Percentiles rank a stretch among this genome's conserved stretches.
Conservation (phyloP, 2,888 invertebrate species). For the Erebia palarica region DNA sequence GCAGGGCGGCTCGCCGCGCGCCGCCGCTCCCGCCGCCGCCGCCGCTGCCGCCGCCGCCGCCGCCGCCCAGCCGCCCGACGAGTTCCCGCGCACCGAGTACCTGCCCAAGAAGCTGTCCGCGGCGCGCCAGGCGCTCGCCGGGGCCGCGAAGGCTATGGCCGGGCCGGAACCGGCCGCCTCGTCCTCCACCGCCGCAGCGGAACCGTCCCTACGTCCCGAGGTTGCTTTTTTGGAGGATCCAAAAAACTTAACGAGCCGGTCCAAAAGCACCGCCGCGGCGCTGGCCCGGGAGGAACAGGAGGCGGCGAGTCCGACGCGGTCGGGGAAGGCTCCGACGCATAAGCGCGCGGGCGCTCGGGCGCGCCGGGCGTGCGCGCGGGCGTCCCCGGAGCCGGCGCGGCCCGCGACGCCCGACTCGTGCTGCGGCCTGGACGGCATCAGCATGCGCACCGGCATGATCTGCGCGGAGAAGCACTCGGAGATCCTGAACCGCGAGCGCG, state of each 20-base stretch:
- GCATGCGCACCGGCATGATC: slow-evolving; percentile 70
- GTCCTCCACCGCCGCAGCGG: slow-evolving; percentile 46
- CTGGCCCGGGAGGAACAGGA: slow-evolving; percentile 81
- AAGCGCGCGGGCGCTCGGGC: slow-evolving; percentile 58
- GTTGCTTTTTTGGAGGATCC: slow-evolving; percentile 80
- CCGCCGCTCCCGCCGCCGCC: slow-evolving; percentile 43
- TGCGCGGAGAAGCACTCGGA: slow-evolving; percentile 78
- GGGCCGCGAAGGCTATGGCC: slow-evolving; percentile 32
- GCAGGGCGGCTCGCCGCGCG: slow-evolving; percentile 58
- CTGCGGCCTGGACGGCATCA: slow-evolving; percentile 77
- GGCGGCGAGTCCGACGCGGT: slow-evolving; percentile 79
- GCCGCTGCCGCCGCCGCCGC: slow-evolving; percentile 45
- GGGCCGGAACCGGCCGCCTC: slow-evolving; percentile 47
- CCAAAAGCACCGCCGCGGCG: slow-evolving; percentile 82
- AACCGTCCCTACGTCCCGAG: slow-evolving; percentile 59
- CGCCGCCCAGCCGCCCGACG: slow-evolving; percentile 47
- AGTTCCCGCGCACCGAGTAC: slow-evolving; percentile 67
- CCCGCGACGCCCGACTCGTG: slow-evolving; percentile 72
- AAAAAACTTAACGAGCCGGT: slow-evolving; percentile 82
- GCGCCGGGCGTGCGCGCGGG: slow-evolving; percentile 53
- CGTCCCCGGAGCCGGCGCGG: slow-evolving; percentile 55
- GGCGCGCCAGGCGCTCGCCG: slow-evolving; percentile 45
- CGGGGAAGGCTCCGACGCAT: slow-evolving; percentile 78
- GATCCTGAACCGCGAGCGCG: slow-evolving; percentile 85
- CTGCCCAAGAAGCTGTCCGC: slow-evolving; percentile 73